Evolutionary conservation across 2,888 invertebrate genomes (phyloP), one percentile per base, ranked within the genome.

Genomic region (Amphiduros pacificus): DNA sequence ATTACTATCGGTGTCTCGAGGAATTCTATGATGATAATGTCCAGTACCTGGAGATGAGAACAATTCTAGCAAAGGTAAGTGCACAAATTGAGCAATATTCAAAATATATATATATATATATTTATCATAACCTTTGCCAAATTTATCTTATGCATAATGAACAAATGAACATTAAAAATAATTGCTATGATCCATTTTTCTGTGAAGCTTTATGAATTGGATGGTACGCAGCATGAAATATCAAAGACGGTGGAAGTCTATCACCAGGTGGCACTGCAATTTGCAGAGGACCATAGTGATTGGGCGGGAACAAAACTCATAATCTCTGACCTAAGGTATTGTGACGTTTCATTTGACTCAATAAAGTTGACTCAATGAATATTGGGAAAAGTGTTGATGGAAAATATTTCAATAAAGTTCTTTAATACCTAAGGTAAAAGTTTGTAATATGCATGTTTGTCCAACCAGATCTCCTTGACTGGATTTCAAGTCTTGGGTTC

Each of bases 381-480:
- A 20, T n/a, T n/a, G n/a, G n/a, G n/a, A n/a, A 62, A 80, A 79
- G 75, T 53, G 79, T 76, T 76, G 63, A 76, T 60, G 78, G 71
- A 0, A 73, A 74, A 1, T 55, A 55, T 2, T 69, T 73, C n/a
- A n/a, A n/a, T n/a, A n/a, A n/a, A n/a, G n/a, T n/a, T n/a, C n/a
- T n/a, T n/a, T n/a, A n/a, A n/a, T n/a, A n/a, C n/a, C n/a, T n/a
- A n/a, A 0, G 80, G 79, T 66, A 66, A 74, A 24, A 79, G 79
- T 57, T 56, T 80, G 4, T 56, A 77, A 20, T 78, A 79, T 68
- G 80, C 80, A n/a, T n/a, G n/a, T n/a, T n/a, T n/a, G n/a, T n/a
- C n/a, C n/a, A n/a, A n/a, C n/a, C n/a, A n/a, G n/a, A n/a, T n/a
- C n/a, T n/a, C n/a, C n/a, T n/a, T n/a, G n/a, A n/a, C n/a, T n/a